A percentile compares a stretch with the other conserved stretches of the same genome.
Evolutionary conservation across 2,888 invertebrate genomes (phyloP).

Genomic region (Busseola fusca): DNA sequence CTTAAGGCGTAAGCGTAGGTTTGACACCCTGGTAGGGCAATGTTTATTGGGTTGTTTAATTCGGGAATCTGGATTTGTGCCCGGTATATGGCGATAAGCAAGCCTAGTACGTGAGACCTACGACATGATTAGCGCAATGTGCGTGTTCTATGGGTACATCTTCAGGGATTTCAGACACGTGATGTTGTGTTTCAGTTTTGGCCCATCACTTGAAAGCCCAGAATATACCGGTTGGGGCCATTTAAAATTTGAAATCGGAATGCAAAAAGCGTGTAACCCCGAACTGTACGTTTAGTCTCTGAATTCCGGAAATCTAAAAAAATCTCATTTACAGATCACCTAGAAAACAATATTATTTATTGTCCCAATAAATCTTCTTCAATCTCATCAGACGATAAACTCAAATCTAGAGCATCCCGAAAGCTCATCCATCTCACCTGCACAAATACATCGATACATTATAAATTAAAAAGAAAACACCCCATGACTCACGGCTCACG

Average conservation of each 20-base stretch:
- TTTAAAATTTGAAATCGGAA: neutral
- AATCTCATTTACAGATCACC: slow-evolving; percentile 28
- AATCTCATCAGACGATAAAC: slow-evolving; percentile 60
- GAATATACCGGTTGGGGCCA: neutral
- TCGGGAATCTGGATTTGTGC: no score
- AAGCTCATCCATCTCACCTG: slow-evolving; percentile 62
- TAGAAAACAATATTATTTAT: slow-evolving; percentile 51
- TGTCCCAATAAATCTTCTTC: slow-evolving; percentile 53
- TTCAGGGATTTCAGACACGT: neutral
- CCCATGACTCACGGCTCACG: slow-evolving; percentile 63
- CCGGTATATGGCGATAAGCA: no score
- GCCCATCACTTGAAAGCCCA: neutral
- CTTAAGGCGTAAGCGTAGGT: no score
- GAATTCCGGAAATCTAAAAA: slow-evolving; percentile 26
- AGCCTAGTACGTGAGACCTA: no score
- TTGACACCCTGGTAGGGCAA: no score
- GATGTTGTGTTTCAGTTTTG: neutral
- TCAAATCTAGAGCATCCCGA: slow-evolving; percentile 62
- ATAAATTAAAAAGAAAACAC: slow-evolving; percentile 63
- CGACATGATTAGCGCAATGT: no score
- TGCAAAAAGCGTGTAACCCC: no score
- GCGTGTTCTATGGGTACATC: neutral
- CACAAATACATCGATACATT: slow-evolving; percentile 64
- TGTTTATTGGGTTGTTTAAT: no score
- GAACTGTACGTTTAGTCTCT: neutral